Percentiles rank a stretch among this genome's conserved stretches.
phyloP scores from a whole-genome alignment of 2,888 invertebrate genomes.

The Nymphalis polychloros region DNA sequence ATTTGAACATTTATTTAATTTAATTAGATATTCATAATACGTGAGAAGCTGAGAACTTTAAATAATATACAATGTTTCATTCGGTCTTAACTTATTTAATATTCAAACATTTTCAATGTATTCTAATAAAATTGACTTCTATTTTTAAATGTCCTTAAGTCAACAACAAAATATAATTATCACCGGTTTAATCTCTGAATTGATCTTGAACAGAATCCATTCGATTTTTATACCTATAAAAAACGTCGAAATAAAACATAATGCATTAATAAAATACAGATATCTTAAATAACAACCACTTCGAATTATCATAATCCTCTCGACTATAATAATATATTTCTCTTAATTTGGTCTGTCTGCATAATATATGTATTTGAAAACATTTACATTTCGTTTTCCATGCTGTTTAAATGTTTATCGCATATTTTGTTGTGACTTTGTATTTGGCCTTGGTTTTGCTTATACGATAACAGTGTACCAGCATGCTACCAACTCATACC shows the following conservation, averaged over 20 bases:
- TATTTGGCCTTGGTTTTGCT: slow-evolving; percentile 28
- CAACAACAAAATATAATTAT: slow-evolving; percentile 6
- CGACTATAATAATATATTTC: background rate
- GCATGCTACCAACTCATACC: background rate
- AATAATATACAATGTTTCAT: background rate
- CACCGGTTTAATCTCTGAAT: slow-evolving; percentile 3
- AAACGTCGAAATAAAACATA: background rate
- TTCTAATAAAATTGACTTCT: slow-evolving; percentile 10
- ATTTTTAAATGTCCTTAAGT: background rate
- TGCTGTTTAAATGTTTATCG: background rate
- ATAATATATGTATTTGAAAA: background rate
- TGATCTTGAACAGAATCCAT: slow-evolving; percentile 7
- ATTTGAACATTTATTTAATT: background rate
- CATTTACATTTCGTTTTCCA: background rate
- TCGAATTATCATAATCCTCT: slow-evolving; percentile 5
- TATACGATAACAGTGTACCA: slow-evolving; percentile 18
- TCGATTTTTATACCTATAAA: background rate
- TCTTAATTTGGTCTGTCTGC: background rate
- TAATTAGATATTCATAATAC: background rate
- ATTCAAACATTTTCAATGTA: background rate
- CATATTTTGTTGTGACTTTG: slow-evolving; percentile 21
- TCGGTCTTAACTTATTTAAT: background rate
- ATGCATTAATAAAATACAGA: background rate
- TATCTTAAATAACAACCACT: background rate
- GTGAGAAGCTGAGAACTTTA: background rate